Evolutionary conservation across 2,888 invertebrate genomes (phyloP), one percentile per base, ranked within the genome.

Genomic region (Pseudolycoriella hygida): DNA sequence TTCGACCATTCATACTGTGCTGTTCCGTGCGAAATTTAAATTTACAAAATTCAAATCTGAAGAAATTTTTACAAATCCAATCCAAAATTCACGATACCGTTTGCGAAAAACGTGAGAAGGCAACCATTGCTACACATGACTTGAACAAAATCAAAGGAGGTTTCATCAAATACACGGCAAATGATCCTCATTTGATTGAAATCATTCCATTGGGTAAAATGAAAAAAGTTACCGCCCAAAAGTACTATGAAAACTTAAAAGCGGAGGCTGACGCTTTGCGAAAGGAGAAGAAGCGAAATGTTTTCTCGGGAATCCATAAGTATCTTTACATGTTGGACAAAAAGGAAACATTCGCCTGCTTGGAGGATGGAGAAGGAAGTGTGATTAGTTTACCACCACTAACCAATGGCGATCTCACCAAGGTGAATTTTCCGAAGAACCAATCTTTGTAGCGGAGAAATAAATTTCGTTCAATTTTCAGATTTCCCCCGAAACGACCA

Each of bases 311-410:
- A 3, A 77, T 88, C 50, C 83, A 88, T 57, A 85, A 82, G 74
- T 88, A 82, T 62, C 62, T 89, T 48, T 80, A 85, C 57, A 61
- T 88, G 17, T 61, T 89, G 49, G 80, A 84, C 60, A 82, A 80
- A 34, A 80, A 83, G 58, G 66, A 74, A 0, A 60, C 73, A 34
- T 87, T 80, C 60, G 81, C 87, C 0, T 86, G 81, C 55, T 59
- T 88, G 37, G 54, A 75, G 50, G 80, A 84, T 57, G 64, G 70
- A 4, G 67, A 68, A 11, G 71, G 72, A 2, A 71, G 69, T 49
- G 80, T 85, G 2, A 79, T 89, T 54, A 87, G 87, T 37, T 81
- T 89, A 57, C 87, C 88, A 11, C 88, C 89, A 0, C 81, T 89
- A 53, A 87, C 87, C 17, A 88, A 89, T 64, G 77, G 82, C 47